Conservation (phyloP, 2,888 invertebrate species). For the Noctua janthe region DNA sequence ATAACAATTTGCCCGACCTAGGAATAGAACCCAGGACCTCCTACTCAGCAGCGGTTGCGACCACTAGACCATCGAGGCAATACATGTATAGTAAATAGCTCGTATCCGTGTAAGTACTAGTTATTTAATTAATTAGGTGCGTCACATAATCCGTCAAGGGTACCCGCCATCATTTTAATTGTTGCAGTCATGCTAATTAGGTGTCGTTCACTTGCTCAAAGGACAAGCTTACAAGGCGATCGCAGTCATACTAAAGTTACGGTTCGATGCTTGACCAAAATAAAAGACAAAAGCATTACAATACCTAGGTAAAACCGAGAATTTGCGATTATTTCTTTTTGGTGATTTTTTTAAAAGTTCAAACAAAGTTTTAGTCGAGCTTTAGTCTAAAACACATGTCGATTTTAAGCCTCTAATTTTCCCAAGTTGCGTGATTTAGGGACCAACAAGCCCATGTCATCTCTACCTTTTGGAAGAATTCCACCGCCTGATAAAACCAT, state of each 20-base stretch:
- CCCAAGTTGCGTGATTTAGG: neutral
- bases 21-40: neutral
- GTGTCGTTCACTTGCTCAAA: conserved; percentile 26
- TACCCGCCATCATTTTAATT: conserved; percentile 24
- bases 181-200: conserved; percentile 27
- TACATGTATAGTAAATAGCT: neutral
- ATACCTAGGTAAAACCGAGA: neutral
- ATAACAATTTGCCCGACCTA: neutral
- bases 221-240: conserved; percentile 1
- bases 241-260: neutral
- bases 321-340: neutral
- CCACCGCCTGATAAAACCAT: neutral
- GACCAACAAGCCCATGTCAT: neutral
- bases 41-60: neutral
- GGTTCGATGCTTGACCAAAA: conserved; percentile 7
- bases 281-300: neutral
- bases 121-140: conserved; percentile 4
- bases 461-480: neutral
- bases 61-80: neutral
- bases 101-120: neutral
- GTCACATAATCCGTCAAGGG: conserved; percentile 22
- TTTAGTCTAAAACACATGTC: neutral
- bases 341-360: too few species aligned
- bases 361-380: neutral
- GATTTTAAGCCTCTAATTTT: neutral